Base-by-base conservation (phyloP, 2,113 vertebrate species). In the Oncorhynchus clarkii region DNA sequence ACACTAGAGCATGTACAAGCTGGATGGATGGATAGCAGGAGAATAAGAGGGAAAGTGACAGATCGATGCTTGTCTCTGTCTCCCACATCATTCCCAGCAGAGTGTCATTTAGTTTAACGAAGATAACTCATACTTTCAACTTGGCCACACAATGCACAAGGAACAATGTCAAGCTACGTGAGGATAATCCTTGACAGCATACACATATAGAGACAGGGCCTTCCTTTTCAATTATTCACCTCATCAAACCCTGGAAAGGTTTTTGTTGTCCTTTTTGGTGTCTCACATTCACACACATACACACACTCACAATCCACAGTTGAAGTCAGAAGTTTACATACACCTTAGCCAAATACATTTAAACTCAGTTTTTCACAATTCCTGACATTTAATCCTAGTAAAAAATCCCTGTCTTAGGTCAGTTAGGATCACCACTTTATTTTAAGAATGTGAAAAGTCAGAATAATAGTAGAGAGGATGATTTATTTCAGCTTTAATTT, bases 151-250 rank as follows among this genome's bases (percentile, higher is more conserved):
- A 26, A 14, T 66, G 26, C 29, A 16, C 14, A 16, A 16, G 64
- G 13, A 7, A 14, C 64, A 11, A 29, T n/a, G 64, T 24, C 64
- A 13, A 27, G 26, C 2, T 8, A 27, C 1, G 22, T 66, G 64
- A 13, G 13, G 22, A 11, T 5, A n/a, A 27, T 66, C 64, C 2
- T 22, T 66, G 64, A 13, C 64, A 16, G 64, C 11, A 1, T 12
- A 24, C 26, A 14, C 2, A 66, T 26, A 13, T 8, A 66, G 18
- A 29, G 64, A 27, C 8, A 27, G 64, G 24, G 11, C 11, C 26
- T 66, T 26, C 64, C 26, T 66, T 27, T 66, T 26, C 64, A 66
- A 66, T 66, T 26, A 66, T 66, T 66, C 64, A 66, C 26, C 64
- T 22, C 64, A 27, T 66, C 26, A 66, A 11, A 6, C 24, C 1